phyloP scores from a whole-genome alignment of 2,888 invertebrate genomes.

The Sesia apiformis region DNA sequence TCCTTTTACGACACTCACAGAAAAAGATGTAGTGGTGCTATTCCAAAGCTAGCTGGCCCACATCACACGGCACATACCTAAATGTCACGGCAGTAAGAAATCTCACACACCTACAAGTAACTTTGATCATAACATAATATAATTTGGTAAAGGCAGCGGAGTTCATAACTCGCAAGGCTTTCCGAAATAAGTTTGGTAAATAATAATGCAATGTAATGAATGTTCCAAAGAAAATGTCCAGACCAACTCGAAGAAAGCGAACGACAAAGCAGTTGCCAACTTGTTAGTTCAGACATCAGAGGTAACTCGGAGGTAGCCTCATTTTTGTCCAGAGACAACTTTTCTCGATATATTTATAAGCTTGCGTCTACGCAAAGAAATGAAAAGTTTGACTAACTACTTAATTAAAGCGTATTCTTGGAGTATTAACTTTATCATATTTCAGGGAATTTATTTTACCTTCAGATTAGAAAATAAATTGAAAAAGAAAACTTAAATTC shows the following conservation, averaged over 20 bases:
- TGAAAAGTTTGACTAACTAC: conserved; percentile 12
- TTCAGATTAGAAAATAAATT: too few species aligned
- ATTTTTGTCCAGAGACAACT: conserved; percentile 7
- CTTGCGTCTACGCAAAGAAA: conserved; percentile 12
- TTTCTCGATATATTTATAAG: conserved; percentile 15
- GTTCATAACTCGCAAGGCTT: conserved; percentile 3
- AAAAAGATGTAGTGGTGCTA: too few species aligned
- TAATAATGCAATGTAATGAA: conserved; percentile 7
- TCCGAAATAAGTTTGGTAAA: conserved; percentile 5
- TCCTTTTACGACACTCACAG: too few species aligned
- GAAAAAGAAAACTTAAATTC: too few species aligned
- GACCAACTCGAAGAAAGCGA: conserved; percentile 1
- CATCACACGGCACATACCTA: too few species aligned
- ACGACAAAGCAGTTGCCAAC: conserved; percentile 1
- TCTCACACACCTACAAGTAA: neutral
- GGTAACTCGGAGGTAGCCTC: conserved; percentile 3
- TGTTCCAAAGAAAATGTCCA: conserved; percentile 3
- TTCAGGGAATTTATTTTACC: neutral
- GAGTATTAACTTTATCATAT: conserved; percentile 1
- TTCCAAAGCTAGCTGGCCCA: too few species aligned
- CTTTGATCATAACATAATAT: conserved; percentile 7
- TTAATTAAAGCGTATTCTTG: conserved; percentile 13
- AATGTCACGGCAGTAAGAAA: too few species aligned
- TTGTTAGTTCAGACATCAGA: conserved; percentile 3
- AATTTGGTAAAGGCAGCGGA: conserved; percentile 4